phyloP scores from a whole-genome alignment of 1,140 invertebrate genomes.

The Proctacanthus coquilletti region DNA sequence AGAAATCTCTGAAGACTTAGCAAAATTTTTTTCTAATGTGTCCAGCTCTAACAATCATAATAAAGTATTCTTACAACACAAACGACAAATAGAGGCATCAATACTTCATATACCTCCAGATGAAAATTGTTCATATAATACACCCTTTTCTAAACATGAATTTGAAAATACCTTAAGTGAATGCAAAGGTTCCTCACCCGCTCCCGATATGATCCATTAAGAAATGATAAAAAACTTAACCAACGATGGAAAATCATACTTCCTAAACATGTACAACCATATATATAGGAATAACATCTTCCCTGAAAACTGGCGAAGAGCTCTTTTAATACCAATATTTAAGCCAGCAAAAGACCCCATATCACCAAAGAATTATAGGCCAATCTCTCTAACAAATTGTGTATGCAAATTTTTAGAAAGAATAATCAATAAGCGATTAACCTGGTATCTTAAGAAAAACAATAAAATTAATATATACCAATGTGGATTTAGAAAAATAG shows the following conservation, averaged over 20 bases:
- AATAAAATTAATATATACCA: constrained; percentile 8
- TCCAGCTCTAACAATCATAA: background rate
- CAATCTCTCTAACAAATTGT: constrained; percentile 11
- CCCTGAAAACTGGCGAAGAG: constrained; percentile 10
- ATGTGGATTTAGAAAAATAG: constrained; percentile 12
- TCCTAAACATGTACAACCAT: constrained; percentile 12
- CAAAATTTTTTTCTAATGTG: background rate
- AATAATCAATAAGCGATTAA: constrained; percentile 10
- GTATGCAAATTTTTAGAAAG: constrained; percentile 12
- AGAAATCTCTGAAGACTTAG: background rate
- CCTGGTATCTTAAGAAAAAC: constrained; percentile 10
- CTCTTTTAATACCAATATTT: constrained; percentile 12
- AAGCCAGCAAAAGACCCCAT: constrained; percentile 11
- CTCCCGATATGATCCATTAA: constrained; percentile 10
- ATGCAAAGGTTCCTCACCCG: constrained; percentile 6
- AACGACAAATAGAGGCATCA: background rate
- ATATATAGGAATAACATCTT: constrained; percentile 6
- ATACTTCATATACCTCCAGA: background rate
- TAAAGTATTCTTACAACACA: background rate
- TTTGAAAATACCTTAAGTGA: constrained; percentile 1
- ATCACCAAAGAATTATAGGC: constrained; percentile 10
- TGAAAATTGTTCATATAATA: too few species aligned
- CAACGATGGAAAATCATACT: background rate
- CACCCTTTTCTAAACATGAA: constrained; percentile 2
- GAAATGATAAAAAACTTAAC: constrained; percentile 6